phyloP scores from a whole-genome alignment of 2,797 vertebrate species.

The Acropternis orthonyx region DNA sequence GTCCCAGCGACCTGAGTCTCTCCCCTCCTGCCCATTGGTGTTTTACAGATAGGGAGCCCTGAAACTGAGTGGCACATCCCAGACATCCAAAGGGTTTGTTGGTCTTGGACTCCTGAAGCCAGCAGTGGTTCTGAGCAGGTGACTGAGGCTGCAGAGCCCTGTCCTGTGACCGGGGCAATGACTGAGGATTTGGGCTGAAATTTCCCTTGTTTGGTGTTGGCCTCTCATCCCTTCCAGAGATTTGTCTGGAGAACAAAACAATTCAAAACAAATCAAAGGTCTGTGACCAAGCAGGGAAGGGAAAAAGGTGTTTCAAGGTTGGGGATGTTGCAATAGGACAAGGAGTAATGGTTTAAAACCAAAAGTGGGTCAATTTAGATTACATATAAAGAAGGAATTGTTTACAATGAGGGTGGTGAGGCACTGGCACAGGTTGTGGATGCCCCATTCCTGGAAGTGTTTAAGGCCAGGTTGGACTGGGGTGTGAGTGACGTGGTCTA shows the following conservation, averaged over 20 bases:
- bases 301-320: neutral
- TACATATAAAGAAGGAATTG: neutral
- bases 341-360: neutral
- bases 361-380: neutral
- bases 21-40: neutral
- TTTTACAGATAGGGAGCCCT: neutral
- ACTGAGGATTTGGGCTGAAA: neutral
- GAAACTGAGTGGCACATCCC: neutral
- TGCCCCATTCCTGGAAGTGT: neutral
- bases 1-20: neutral
- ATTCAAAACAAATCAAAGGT: neutral
- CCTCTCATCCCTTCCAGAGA: neutral
- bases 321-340: neutral
- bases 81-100: neutral
- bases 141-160: neutral
- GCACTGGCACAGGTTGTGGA: neutral
- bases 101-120: neutral
- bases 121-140: accelerated
- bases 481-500: neutral
- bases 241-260: neutral
- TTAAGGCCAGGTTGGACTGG: accelerated
- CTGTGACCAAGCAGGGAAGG: neutral
- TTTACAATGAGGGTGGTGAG: neutral
- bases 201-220: neutral
- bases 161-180: neutral